These are phyloP conservation scores for Lutraria lutraria DNA, from an alignment of 2,888 invertebrate genomes.

Conservation along the genomic window DNA sequence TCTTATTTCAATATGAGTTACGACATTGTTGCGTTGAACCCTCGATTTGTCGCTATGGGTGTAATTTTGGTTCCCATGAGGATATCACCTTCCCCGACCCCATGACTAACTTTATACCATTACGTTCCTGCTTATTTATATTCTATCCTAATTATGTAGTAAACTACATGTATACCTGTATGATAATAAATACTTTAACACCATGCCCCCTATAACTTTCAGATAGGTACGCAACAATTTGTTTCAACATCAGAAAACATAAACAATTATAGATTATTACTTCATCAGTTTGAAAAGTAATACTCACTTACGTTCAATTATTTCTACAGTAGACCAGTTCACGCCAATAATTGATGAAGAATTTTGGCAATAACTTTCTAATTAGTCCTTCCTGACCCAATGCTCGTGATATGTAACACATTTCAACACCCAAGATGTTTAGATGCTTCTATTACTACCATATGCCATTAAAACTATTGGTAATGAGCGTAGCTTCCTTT, in stretches of 20 bases:
- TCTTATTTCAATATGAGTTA: no score
- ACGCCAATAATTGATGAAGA: constrained; percentile 1
- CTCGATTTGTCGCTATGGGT: neutral
- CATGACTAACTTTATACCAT: neutral
- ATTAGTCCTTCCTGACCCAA: constrained; percentile 38
- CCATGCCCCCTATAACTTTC: neutral
- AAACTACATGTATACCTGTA: neutral
- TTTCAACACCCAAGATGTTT: constrained; percentile 9
- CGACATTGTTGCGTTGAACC: no score
- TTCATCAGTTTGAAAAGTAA: neutral
- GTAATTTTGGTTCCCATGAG: neutral
- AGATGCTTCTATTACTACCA: constrained; percentile 32
- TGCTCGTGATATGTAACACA: constrained; percentile 39
- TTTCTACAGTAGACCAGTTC: constrained; percentile 4
- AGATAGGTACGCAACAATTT: neutral
- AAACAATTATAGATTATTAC: neutral
- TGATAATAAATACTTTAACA: neutral
- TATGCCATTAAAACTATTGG: constrained; percentile 42
- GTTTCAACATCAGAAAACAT: neutral
- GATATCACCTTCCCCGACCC: neutral
- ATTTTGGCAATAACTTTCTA: constrained; percentile 5
- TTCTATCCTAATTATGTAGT: neutral
- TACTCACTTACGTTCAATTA: constrained; percentile 5
- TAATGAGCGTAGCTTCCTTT: constrained; percentile 44
- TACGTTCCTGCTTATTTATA: neutral